A percentile compares a stretch with the other conserved stretches of the same genome.
These are phyloP conservation scores for Mesopsocus fuscifrons DNA, from an alignment of 2,888 invertebrate species.

Conservation along the genomic window DNA sequence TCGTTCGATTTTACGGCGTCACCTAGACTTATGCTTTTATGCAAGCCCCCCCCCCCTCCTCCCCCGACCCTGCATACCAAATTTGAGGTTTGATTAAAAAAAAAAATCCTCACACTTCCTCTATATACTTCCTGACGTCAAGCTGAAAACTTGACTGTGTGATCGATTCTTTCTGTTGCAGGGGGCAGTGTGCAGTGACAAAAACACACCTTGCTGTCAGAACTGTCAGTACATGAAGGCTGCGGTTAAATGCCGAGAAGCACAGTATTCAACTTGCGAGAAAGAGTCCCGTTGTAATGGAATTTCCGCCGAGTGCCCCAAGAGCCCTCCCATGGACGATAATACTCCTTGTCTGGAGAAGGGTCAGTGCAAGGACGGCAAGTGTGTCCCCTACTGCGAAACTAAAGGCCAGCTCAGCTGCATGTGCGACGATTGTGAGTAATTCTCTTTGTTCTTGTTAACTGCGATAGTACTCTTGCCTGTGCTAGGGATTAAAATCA, in stretches of 20 bases:
- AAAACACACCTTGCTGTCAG: slow-evolving; percentile 90
- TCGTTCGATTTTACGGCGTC: too few relatives aligned
- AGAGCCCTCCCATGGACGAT: slow-evolving; percentile 72
- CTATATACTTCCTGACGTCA: too few relatives aligned
- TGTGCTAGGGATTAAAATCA: too few relatives aligned
- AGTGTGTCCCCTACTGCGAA: slow-evolving; percentile 89
- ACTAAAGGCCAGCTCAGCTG: slow-evolving; percentile 83
- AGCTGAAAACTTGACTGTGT: too few relatives aligned
- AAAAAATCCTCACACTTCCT: too few relatives aligned
- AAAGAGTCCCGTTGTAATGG: slow-evolving; percentile 83
- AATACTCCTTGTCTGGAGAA: slow-evolving; percentile 78
- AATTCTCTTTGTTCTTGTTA: neutral
- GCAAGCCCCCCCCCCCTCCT: too few relatives aligned
- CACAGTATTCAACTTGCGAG: slow-evolving; percentile 81
- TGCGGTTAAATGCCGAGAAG: slow-evolving; percentile 73
- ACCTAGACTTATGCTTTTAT: too few relatives aligned
- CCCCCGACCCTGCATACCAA: too few relatives aligned
- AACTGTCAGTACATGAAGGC: slow-evolving; percentile 72
- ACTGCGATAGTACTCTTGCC: too few relatives aligned
- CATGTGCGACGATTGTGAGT: slow-evolving; percentile 83
- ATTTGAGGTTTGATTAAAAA: too few relatives aligned
- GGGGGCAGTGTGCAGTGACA: slow-evolving; percentile 43
- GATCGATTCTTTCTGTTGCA: too few relatives aligned
- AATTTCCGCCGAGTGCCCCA: slow-evolving; percentile 56
- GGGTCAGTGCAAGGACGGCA: slow-evolving; percentile 77